Evolutionary conservation across 1,140 invertebrate genomes (phyloP).

Genomic region (Cydia strobilella): DNA sequence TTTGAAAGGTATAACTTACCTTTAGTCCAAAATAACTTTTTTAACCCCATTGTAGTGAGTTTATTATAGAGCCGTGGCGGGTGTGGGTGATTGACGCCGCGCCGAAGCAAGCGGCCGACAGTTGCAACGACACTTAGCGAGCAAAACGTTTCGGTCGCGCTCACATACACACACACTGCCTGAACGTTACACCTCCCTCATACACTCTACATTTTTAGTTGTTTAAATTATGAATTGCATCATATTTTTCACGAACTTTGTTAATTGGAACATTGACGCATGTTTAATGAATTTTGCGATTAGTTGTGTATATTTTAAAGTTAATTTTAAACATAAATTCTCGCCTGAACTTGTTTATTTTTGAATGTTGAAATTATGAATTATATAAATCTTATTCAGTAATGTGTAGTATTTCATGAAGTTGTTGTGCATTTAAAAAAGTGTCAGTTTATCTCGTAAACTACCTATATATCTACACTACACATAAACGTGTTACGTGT

Average conservation of each 20-base stretch:
- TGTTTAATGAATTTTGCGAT: not conserved
- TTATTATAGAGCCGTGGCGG: not conserved
- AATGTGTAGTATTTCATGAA: too few relatives aligned
- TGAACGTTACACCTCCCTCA: not conserved
- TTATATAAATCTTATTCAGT: too few relatives aligned
- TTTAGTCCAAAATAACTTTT: too few relatives aligned
- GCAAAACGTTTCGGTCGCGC: not conserved
- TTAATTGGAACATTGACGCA: not conserved
- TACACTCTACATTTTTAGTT: not conserved
- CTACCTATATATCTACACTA: too few relatives aligned
- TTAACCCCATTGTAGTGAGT: constrained; percentile 1
- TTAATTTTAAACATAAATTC: too few relatives aligned
- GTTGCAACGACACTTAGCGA: not conserved
- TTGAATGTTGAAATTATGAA: too few relatives aligned
- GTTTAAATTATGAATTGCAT: not conserved
- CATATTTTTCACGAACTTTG: not conserved
- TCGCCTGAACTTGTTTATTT: too few relatives aligned
- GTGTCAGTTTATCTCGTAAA: too few relatives aligned
- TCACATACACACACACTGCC: not conserved
- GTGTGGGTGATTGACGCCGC: not conserved
- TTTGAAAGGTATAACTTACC: too few relatives aligned
- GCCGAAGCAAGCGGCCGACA: not conserved
- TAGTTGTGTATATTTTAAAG: not conserved
- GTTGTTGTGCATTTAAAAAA: too few relatives aligned
- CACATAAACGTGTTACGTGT: too few relatives aligned